phyloP scores from a whole-genome alignment of 2,113 vertebrate species.

The Eulacestoma nigropectus region DNA sequence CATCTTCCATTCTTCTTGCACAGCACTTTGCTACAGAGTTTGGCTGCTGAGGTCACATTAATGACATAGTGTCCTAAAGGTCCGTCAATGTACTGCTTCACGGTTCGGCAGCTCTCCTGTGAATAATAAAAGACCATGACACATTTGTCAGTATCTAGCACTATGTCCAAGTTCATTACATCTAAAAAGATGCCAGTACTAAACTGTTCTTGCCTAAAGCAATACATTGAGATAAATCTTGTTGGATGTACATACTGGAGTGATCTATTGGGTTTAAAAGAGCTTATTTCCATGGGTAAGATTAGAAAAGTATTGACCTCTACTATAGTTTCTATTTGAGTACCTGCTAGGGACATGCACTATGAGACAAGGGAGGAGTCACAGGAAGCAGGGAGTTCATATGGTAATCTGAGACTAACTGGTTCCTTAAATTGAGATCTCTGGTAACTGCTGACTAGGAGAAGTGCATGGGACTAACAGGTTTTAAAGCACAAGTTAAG shows the following conservation, averaged over 20 bases:
- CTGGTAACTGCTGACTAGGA: not conserved
- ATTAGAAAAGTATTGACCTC: not conserved
- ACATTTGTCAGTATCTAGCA: not conserved
- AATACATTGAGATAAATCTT: not conserved
- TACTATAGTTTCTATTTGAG: not conserved
- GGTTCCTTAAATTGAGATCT: not conserved
- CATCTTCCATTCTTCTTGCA: slow-evolving; percentile 88
- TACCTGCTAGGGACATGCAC: not conserved
- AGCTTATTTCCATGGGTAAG: not conserved
- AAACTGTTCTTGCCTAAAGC: not conserved
- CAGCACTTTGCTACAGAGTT: slow-evolving; percentile 84
- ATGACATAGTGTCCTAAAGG: slow-evolving; percentile 83
- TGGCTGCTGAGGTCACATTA: slow-evolving; percentile 88
- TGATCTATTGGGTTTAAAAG: not conserved
- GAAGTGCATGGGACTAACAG: not conserved
- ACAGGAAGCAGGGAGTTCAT: not conserved
- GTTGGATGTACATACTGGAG: not conserved
- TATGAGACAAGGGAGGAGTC: not conserved
- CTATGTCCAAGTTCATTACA: not conserved
- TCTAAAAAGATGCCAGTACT: not conserved
- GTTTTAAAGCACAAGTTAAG: not conserved
- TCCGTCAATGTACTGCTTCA: slow-evolving; percentile 81
- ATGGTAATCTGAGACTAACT: not conserved
- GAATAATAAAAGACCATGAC: not conserved
- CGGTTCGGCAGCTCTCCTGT: slow-evolving; percentile 81